Base-by-base conservation (phyloP, 2,888 invertebrate genomes). In the Pandemis cinnamomeana region DNA sequence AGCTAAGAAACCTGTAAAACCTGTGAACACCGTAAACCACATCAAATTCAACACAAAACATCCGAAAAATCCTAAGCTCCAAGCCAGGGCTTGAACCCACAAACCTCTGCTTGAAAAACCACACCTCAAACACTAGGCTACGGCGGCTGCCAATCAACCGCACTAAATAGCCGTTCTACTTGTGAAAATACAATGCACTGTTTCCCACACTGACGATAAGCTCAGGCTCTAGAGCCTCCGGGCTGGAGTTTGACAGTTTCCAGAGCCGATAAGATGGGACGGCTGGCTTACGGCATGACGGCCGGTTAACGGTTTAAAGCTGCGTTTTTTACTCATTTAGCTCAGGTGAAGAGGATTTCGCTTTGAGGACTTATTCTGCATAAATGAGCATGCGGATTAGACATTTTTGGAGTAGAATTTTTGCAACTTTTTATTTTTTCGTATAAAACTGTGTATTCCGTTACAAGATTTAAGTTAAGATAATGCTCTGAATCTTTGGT, bases 181-280 rank as follows among this genome's bases (percentile, higher is more conserved):
- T 11, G 27, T 27, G 58, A 27, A 27, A 58, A 58, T 27, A 27
- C 58, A 58, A 58, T 27, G 58, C 27, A 3, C 6, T 20, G 5
- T 7, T 55, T 58, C 8, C 55, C 55, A 20, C 55, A 27, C 58
- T 4, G 27, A 10, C 20, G 58, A 58, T 58, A 58, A 58, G 58
- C 27, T 8, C 27, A 58, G 27, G 27, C 58, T 27, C 58, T 58
- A 27, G 7, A 64, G 64, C 13, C 46, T 46, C 64, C 44, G 5
- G 64, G 20, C 53, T 48, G 15, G 42, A 27, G 69, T 73, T 70
- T 73, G 73, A 73, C 73, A 73, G 69, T 73, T 70, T 51, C 41
- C 42, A 48, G 63, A 46, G 53, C 67, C 69, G 72, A 72, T 72
- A 69, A 64, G 46, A 51, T 48, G 46, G 10, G 72, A 68, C 72